These are phyloP conservation scores for Diprion similis DNA, from an alignment of 1,140 invertebrate species.

Conservation along the genomic window DNA sequence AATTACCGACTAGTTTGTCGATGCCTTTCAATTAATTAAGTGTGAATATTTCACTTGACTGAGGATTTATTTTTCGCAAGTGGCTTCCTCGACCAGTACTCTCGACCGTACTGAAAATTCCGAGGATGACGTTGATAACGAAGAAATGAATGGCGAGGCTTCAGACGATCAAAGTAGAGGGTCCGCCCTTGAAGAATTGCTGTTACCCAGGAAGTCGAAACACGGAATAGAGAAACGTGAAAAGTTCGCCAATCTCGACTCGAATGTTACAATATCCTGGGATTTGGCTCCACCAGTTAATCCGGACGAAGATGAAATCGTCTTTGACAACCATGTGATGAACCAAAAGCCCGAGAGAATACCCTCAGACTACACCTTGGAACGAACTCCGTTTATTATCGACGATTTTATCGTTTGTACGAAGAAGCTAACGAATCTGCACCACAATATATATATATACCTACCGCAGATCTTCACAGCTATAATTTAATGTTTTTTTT, in stretches of 20 bases:
- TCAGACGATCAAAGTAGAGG: not conserved
- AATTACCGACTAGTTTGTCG: conserved; percentile 16
- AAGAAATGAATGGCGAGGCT: not conserved
- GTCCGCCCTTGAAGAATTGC: not conserved
- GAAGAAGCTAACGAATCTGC: not conserved
- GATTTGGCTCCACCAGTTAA: not conserved
- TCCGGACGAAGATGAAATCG: not conserved
- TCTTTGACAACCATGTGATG: not conserved
- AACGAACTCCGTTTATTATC: conserved; percentile 24
- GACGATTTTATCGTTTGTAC: conserved; percentile 31
- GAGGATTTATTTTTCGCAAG: conserved; percentile 21
- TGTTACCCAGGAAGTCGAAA: not conserved
- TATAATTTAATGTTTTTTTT: not conserved
- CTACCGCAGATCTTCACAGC: no score
- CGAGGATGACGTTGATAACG: not conserved
- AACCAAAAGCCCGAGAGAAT: not conserved
- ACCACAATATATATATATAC: no score
- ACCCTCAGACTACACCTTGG: conserved; percentile 22
- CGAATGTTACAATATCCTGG: not conserved
- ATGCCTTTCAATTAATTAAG: not conserved
- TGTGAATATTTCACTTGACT: conserved; percentile 33
- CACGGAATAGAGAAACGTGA: not conserved
- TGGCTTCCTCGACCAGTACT: not conserved
- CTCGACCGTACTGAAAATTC: conserved; percentile 9
- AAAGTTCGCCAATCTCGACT: not conserved